Base-by-base conservation (phyloP, 2,888 invertebrate genomes). In the Dichetophora obliterata region DNA sequence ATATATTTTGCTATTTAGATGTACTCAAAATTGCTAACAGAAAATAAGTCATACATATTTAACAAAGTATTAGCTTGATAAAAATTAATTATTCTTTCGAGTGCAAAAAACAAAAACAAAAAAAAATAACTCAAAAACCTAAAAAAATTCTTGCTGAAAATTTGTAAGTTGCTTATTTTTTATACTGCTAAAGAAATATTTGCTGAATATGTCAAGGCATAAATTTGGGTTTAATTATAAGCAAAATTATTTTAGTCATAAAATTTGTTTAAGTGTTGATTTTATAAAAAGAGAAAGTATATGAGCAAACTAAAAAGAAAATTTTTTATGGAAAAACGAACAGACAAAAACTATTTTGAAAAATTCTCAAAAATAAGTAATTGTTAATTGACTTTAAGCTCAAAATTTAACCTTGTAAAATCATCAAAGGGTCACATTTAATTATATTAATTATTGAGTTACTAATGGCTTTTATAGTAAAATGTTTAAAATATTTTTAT, bases 1-100 rank as follows among this genome's bases (percentile, higher is more conserved):
- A 68, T 68, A 68, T 68, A 68, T 68, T 68, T 68, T 68, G 68
- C 68, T 68, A 68, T 50, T 50, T 68, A 68, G 68, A 63, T 16
- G 31, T 31, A 63, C 16, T 11, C 50, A 50, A 48, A 50, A 63
- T 34, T 34, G 31, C 24, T n/a, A 61, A 63, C 3, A 27, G 24
- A 14, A 8, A 54, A 19, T 19, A 5, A 19, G 54, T 22, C 54
- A 54, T 19, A 19, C 5, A n/a, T 19, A 22, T 31, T 5, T 1
- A 54, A 54, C 19, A 54, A 19, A 19, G 54, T 54, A 54, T 54
- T 54, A 19, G 6, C 54, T 9, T 54, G 11, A 63, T 14, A 63
- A 31, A 16, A 31, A 3, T 1, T 16, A 31, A 14, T 34, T 27
- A 34, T 31, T 31, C 6, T 63, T 31, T n/a, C 34, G 50, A 22